Evolutionary conservation across 2,113 vertebrate species (phyloP).

Genomic region (Salminus brasiliensis): DNA sequence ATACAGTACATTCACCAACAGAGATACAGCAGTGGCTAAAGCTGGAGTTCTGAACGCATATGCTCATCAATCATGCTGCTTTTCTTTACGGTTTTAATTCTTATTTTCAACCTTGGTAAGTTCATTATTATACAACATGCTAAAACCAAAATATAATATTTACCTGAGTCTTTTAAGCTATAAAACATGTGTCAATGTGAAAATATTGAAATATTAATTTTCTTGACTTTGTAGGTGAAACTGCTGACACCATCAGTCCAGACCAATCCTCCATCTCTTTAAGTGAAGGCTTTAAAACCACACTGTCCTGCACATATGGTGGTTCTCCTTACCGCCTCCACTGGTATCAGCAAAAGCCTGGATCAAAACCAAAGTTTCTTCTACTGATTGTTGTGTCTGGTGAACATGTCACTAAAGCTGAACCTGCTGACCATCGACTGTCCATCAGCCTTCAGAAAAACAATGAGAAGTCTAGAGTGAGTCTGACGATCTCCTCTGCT

Average conservation of each 20-base stretch:
- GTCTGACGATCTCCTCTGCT: slow-evolving; percentile 12
- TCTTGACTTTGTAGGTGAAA: not conserved
- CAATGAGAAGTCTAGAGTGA: not conserved
- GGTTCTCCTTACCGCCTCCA: slow-evolving; percentile 12
- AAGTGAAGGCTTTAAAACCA: not conserved
- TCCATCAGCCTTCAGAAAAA: slow-evolving; percentile 1
- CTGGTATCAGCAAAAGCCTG: slow-evolving; percentile 3
- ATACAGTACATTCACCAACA: not conserved
- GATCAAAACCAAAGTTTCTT: slow-evolving; percentile 1
- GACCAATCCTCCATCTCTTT: not conserved
- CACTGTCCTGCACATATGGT: slow-evolving; percentile 18
- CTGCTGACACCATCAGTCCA: not conserved
- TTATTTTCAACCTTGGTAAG: not conserved
- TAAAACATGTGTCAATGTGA: not conserved
- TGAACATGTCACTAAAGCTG: not conserved
- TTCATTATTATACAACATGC: not conserved
- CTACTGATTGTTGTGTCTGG: too few species aligned
- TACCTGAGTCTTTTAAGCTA: not conserved
- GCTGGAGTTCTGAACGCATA: not conserved
- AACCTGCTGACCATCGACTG: not conserved
- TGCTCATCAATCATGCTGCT: not conserved
- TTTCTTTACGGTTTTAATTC: not conserved
- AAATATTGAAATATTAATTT: not conserved
- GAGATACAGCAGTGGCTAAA: not conserved
- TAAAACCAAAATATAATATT: not conserved